Evolutionary conservation across 2,797 vertebrate genomes (phyloP).

Genomic region (Lateolabrax maculatus): DNA sequence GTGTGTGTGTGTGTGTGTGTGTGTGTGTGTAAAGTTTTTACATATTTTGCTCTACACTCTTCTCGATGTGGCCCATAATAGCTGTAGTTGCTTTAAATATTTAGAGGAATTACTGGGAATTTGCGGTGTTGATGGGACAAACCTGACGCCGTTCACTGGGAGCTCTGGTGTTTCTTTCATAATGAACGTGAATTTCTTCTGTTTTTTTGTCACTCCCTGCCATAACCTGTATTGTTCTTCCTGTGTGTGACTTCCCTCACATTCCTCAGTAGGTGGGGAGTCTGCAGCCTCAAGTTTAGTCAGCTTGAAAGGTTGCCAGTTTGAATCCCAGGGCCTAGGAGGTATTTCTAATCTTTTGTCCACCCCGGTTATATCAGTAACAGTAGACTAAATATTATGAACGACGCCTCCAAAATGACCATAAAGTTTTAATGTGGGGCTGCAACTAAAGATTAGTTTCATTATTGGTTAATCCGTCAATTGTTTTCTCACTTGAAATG

Average conservation of each 20-base stretch:
- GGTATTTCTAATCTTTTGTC: background rate
- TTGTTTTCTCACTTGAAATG: background rate
- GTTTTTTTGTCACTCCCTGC: slow-evolving; percentile 60
- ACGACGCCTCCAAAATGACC: background rate
- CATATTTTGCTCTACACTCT: slow-evolving; percentile 34
- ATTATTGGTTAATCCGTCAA: background rate
- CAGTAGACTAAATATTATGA: background rate
- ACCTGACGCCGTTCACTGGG: background rate
- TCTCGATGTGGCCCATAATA: slow-evolving; percentile 33
- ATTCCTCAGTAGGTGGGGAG: slow-evolving; percentile 69
- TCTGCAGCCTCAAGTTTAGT: slow-evolving; percentile 35
- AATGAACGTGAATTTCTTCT: slow-evolving; percentile 36
- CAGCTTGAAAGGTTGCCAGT: slow-evolving; percentile 53
- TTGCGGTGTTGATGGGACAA: background rate
- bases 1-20: slow-evolving; percentile 39
- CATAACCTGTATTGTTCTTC: slow-evolving; percentile 79
- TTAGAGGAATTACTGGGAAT: slow-evolving; percentile 23
- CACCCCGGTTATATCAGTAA: background rate
- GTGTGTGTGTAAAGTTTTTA: slow-evolving; percentile 30
- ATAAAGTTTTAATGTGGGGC: background rate
- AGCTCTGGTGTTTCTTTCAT: slow-evolving; percentile 5
- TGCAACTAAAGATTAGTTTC: background rate
- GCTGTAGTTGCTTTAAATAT: slow-evolving; percentile 40
- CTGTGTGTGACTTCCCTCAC: slow-evolving; percentile 73
- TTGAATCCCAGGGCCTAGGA: slow-evolving; percentile 2